Conservation (phyloP, 2,797 vertebrate species). For the Falco concolor region DNA sequence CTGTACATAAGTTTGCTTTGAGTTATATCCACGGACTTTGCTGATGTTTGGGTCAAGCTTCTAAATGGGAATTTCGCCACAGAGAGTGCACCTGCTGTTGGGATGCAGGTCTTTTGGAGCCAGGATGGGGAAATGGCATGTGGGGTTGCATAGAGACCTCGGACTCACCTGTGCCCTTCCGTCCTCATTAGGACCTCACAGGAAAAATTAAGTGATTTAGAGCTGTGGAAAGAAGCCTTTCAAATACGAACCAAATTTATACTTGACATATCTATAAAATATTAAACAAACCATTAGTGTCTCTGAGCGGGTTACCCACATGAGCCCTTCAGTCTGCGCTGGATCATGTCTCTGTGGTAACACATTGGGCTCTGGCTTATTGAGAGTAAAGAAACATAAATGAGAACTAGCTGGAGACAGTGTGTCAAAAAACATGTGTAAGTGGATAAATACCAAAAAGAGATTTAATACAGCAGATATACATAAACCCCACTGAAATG, state of each 20-base stretch:
- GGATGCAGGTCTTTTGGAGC: neutral
- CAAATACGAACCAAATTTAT: neutral
- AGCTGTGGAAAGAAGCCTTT: neutral
- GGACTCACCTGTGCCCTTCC: neutral
- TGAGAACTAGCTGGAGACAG: neutral
- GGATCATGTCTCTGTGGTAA: neutral
- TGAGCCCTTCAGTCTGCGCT: neutral
- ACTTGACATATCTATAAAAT: neutral
- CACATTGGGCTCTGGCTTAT: neutral
- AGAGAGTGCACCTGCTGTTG: neutral
- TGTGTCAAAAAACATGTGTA: neutral
- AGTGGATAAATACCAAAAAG: neutral
- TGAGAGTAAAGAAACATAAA: neutral
- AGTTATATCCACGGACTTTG: neutral
- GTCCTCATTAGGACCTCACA: neutral
- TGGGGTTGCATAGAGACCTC: too few relatives aligned
- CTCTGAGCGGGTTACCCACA: neutral
- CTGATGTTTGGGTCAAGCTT: neutral
- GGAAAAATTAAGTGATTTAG: neutral
- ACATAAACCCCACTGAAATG: neutral
- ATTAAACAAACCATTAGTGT: neutral
- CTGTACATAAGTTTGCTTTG: neutral
- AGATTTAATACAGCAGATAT: neutral
- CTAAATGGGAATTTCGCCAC: neutral
- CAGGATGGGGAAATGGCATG: neutral